These are phyloP conservation scores for Olivierus martensii DNA, from an alignment of 1,140 invertebrate genomes.

Conservation along the genomic window DNA sequence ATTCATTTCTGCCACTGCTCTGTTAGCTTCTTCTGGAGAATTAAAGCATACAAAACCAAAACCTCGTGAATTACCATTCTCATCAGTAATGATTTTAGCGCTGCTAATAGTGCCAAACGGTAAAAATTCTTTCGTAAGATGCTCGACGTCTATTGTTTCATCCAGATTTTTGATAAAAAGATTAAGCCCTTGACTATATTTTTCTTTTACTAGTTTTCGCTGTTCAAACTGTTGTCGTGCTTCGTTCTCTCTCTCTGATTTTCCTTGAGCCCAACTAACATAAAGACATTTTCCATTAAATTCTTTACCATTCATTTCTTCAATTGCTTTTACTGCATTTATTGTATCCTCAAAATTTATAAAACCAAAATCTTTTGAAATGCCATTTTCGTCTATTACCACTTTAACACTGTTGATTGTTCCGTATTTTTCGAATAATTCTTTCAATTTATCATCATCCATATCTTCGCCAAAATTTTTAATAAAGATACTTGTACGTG, in stretches of 20 bases:
- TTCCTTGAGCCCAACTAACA: slow-evolving; percentile 96
- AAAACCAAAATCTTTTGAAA: slow-evolving; percentile 97
- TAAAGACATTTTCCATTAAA: slow-evolving; percentile 53
- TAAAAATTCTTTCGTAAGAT: slow-evolving; percentile 83
- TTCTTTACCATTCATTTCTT: slow-evolving; percentile 82
- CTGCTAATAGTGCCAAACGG: slow-evolving; percentile 93
- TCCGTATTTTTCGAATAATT: slow-evolving; percentile 91
- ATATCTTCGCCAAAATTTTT: slow-evolving; percentile 97
- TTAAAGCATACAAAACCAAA: slow-evolving; percentile 99
- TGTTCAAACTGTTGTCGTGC: slow-evolving; percentile 91
- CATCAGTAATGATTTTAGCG: slow-evolving; percentile 90
- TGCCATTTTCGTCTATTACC: slow-evolving; percentile 84
- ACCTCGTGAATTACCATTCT: slow-evolving; percentile 64
- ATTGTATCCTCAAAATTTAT: slow-evolving; percentile 97
- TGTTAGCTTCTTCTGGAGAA: slow-evolving; percentile 95
- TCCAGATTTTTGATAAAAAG: slow-evolving; percentile 98
- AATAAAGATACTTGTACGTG: slow-evolving; percentile 98
- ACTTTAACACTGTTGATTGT: slow-evolving; percentile 59
- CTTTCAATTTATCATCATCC: slow-evolving; percentile 77
- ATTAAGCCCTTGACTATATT: slow-evolving; percentile 84
- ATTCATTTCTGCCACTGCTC: slow-evolving; percentile 98
- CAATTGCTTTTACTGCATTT: slow-evolving; percentile 80
- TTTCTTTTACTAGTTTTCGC: slow-evolving; percentile 86
- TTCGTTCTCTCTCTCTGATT: slow-evolving; percentile 92
- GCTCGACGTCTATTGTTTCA: slow-evolving; percentile 92